A percentile compares a stretch with the other conserved stretches of the same genome.
Conservation (phyloP, 2,113 vertebrate genomes). For the Centropus bengalensis region DNA sequence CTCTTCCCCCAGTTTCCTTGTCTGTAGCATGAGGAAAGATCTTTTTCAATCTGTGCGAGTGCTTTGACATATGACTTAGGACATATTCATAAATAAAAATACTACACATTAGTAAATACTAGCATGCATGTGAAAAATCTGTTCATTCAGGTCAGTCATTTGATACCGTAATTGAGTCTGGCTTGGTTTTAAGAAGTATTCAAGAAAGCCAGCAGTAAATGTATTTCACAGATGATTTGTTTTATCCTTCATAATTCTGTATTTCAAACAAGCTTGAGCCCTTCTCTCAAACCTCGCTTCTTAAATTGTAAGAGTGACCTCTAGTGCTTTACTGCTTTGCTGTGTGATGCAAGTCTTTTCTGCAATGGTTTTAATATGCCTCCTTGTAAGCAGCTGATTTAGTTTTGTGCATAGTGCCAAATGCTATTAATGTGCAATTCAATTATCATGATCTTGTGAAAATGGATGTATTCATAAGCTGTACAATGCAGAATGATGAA, state of each 20-base stretch:
- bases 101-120: neutral
- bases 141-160: neutral
- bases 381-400: slow-evolving; percentile 49
- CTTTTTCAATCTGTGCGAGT: neutral
- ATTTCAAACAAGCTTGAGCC: neutral
- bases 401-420: slow-evolving; percentile 43
- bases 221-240: neutral
- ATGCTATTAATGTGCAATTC: slow-evolving; percentile 59
- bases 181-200: neutral
- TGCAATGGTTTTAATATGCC: slow-evolving; percentile 24
- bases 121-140: neutral
- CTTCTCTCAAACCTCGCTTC: slow-evolving; percentile 5
- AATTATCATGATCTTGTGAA: slow-evolving; percentile 58
- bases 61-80: neutral
- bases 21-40: neutral
- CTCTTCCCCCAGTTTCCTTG: neutral
- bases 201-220: neutral
- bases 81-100: neutral
- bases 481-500: slow-evolving; percentile 53
- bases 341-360: slow-evolving; percentile 35
- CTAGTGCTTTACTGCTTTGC: slow-evolving; percentile 74
- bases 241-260: slow-evolving; percentile 4
- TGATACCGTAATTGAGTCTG: neutral
- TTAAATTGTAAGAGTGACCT: slow-evolving; percentile 81
- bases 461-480: slow-evolving; percentile 60